Base-by-base conservation (phyloP, 53 echinoderm and acorn worm genomes). In the Paracentrotus lividus region DNA sequence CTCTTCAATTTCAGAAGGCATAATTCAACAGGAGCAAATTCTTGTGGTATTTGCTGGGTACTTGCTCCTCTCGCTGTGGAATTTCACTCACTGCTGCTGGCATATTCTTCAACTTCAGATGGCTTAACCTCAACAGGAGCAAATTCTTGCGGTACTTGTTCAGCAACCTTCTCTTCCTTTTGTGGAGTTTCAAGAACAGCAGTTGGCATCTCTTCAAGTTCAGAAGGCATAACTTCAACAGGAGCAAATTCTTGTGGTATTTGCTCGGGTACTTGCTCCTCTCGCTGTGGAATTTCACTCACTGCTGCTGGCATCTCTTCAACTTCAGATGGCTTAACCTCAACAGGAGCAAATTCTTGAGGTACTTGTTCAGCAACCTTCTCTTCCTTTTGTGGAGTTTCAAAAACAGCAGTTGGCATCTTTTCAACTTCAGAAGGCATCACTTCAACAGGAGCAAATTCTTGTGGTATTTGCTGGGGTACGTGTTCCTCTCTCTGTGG, bases 111-210 rank as follows among this genome's bases (percentile, higher is more conserved):
- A n/a, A n/a, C n/a, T n/a, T n/a, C n/a, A n/a, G n/a, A n/a, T n/a
- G n/a, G n/a, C n/a, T n/a, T n/a, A n/a, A n/a, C n/a, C n/a, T n/a
- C n/a, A n/a, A n/a, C n/a, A n/a, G n/a, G n/a, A n/a, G n/a, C n/a
- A n/a, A n/a, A n/a, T n/a, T n/a, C n/a, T n/a, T n/a, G n/a, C n/a
- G n/a, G n/a, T n/a, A n/a, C n/a, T n/a, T n/a, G n/a, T n/a, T n/a
- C n/a, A n/a, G n/a, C n/a, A n/a, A n/a, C n/a, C n/a, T n/a, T n/a
- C n/a, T n/a, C n/a, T n/a, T n/a, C n/a, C n/a, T 85, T 88, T n/a
- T 93, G 88, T 51, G 93, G 84, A 33, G 88, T 84, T n/a, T 92
- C 86, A 72, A 78, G 67, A 32, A 68, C 93, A 58, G 65, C 93
- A 18, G 72, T 45, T 42, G 88, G 76, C 32, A 94, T 77, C 13